phyloP scores from a whole-genome alignment of 1,140 invertebrate genomes.

The Orius laevigatus region DNA sequence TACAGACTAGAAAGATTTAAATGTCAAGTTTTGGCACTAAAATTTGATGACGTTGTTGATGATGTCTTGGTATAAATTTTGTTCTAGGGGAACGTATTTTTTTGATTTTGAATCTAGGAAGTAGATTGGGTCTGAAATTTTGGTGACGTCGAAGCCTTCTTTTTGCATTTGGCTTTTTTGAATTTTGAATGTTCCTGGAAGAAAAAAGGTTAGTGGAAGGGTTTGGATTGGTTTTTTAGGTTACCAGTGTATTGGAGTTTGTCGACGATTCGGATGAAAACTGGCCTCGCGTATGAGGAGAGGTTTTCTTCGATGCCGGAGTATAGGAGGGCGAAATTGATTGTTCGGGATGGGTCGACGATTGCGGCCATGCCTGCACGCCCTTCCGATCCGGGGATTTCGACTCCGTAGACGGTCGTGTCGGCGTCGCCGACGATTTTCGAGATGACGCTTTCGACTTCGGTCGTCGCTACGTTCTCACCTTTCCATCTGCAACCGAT shows the following conservation, averaged over 20 bases:
- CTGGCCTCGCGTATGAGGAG: constrained; percentile 68
- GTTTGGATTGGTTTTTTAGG: no score
- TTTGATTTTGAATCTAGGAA: constrained; percentile 47
- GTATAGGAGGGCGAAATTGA: constrained; percentile 48
- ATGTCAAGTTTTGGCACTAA: no score
- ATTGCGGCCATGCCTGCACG: constrained; percentile 92
- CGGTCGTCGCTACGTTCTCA: constrained; percentile 93
- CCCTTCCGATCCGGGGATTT: constrained; percentile 73
- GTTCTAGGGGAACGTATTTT: constrained; percentile 41
- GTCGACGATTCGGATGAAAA: constrained; percentile 72
- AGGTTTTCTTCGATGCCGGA: constrained; percentile 47
- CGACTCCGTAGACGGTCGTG: constrained; percentile 71
- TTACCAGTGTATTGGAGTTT: constrained; percentile 66
- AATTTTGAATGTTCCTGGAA: constrained; percentile 71
- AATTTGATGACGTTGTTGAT: constrained; percentile 17
- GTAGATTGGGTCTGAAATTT: constrained; percentile 49
- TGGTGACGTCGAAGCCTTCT: constrained; percentile 55
- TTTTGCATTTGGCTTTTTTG: constrained; percentile 67
- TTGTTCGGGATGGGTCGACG: constrained; percentile 47
- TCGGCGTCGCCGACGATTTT: constrained; percentile 57
- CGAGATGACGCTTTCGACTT: constrained; percentile 85
- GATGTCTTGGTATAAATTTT: constrained; percentile 45
- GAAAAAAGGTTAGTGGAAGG: constrained; percentile 4
- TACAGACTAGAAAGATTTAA: no score
- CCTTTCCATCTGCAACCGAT: constrained; percentile 73